Base-by-base conservation (phyloP, 2,797 vertebrate genomes). In the Hypotaenidia philippensis region DNA sequence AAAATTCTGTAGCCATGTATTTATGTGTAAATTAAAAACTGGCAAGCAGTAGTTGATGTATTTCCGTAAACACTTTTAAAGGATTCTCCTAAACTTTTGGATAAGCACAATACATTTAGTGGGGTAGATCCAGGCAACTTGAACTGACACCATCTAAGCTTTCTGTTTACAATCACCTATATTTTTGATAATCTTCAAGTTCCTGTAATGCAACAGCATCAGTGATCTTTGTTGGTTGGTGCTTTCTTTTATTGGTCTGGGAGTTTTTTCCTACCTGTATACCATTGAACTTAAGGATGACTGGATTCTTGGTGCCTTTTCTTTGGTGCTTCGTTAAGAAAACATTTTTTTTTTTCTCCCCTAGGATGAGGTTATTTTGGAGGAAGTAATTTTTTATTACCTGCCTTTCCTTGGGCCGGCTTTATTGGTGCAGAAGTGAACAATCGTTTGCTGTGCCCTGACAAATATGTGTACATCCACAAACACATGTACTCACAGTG, bases 311-410 rank as follows among this genome's bases (percentile, higher is more conserved):
- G 34, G 71, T 96, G 94, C 75, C 71, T 70, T 87, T 94, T 93
- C 95, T 91, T 87, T 96, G 96, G 94, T 97, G 94, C 97, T 97
- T 96, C 90, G 40, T 92, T 89, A 88, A 89, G 60, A 93, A 61
- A 95, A 76, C 45, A 4, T 32, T 36, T 29, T n/a, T 70, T 44
- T 41, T 53, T 36, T 50, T 22, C 4, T 6, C 32, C 20, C 60
- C 26, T 64, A 68, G 68, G 68, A 61, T 50, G 66, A 80, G 50
- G 52, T 91, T 89, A 81, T 83, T 94, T 96, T 78, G 74, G 68
- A 87, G 66, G 53, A 92, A 71, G 61, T 74, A 70, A 40, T 80
- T 75, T 84, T 84, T 11, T 79, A n/a, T 89, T 74, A 29, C 55
- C 69, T 90, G 59, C 77, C 75, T 81, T 93, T 94, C 66, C 72